A percentile compares a stretch with the other conserved stretches of the same genome.
Conservation (phyloP, 1,140 invertebrate species). For the Delia radicum region DNA sequence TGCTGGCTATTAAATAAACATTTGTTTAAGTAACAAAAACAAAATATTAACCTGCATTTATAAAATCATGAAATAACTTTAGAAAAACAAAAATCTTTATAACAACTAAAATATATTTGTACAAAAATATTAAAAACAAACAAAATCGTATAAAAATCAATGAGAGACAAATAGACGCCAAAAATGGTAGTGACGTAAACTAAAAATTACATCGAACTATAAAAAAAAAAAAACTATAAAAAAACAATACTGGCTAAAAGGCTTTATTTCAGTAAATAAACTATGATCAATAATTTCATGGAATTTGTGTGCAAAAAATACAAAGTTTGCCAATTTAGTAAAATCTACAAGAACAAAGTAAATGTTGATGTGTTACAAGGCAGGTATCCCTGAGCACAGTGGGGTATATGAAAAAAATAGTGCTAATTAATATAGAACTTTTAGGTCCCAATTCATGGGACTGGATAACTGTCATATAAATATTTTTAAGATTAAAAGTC, state of each 20-base stretch:
- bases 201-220: not conserved
- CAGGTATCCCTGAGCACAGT: too few relatives aligned
- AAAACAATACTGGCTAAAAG: not conserved
- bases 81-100: not conserved
- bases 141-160: not conserved
- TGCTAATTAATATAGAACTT: too few relatives aligned
- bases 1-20: not conserved
- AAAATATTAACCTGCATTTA: not conserved
- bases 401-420: too few relatives aligned
- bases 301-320: too few relatives aligned
- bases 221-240: not conserved
- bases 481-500: too few relatives aligned
- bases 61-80: not conserved
- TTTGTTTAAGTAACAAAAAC: not conserved
- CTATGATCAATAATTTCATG: too few relatives aligned
- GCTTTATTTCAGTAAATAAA: not conserved
- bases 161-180: not conserved
- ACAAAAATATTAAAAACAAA: not conserved
- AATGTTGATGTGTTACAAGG: too few relatives aligned
- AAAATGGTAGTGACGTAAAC: constrained; percentile 4
- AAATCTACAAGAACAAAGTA: too few relatives aligned
- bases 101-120: not conserved
- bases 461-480: too few relatives aligned
- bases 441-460: too few relatives aligned
- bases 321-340: too few relatives aligned